A percentile compares a stretch with the other conserved stretches of the same genome.
These are phyloP conservation scores for Aphelenchoides avenae DNA, from an alignment of 1,140 invertebrate species.

Conservation along the genomic window DNA sequence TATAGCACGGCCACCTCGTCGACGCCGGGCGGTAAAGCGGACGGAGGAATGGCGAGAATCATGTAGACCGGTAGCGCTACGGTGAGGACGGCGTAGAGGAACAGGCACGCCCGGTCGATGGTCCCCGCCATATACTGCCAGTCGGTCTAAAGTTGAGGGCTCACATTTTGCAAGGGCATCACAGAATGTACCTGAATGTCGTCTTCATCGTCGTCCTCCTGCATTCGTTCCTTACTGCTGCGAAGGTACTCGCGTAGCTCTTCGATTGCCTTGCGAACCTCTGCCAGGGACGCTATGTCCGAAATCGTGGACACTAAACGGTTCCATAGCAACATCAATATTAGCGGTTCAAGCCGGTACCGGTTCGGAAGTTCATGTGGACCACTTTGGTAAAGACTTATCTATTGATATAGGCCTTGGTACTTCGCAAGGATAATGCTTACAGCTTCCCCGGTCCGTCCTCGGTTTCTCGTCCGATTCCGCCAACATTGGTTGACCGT, in stretches of 20 bases:
- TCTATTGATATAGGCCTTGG: too few relatives aligned
- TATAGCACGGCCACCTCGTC: too few relatives aligned
- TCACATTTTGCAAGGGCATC: too few relatives aligned
- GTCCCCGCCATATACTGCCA: slow-evolving; percentile 36
- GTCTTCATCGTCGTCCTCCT: slow-evolving; percentile 33
- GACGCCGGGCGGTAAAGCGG: too few relatives aligned
- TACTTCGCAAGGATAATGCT: too few relatives aligned
- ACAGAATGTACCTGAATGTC: too few relatives aligned
- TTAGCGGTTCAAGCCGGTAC: background rate
- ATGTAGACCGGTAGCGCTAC: slow-evolving; percentile 16
- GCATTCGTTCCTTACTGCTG: slow-evolving; percentile 27
- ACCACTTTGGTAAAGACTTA: too few relatives aligned
- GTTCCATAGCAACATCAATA: background rate
- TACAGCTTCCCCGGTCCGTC: too few relatives aligned
- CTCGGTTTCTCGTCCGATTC: too few relatives aligned
- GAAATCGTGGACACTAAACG: background rate
- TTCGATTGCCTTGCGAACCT: slow-evolving; percentile 22
- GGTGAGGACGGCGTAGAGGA: slow-evolving; percentile 20
- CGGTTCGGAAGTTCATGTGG: too few relatives aligned
- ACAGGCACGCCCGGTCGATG: slow-evolving; percentile 30
- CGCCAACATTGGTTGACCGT: too few relatives aligned
- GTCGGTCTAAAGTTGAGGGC: too few relatives aligned
- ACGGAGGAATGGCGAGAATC: slow-evolving; percentile 12
- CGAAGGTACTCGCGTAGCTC: slow-evolving; percentile 30
- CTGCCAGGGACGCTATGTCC: slow-evolving; percentile 16